A percentile compares a stretch with the other conserved stretches of the same genome.
phyloP scores from a whole-genome alignment of 2,797 vertebrate genomes.

The Cephalopachus bancanus region DNA sequence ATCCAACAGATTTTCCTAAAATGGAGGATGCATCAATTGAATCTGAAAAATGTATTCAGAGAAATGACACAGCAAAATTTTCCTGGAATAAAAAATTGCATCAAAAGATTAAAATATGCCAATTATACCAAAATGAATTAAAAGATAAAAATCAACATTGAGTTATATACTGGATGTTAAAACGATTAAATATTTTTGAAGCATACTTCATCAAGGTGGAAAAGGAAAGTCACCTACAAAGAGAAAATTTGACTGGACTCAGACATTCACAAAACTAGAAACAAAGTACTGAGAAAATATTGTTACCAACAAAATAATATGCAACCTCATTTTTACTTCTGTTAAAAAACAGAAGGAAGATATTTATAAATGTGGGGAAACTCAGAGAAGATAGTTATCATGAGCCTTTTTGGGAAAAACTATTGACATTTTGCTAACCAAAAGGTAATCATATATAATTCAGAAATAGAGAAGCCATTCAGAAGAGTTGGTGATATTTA shows the following conservation, averaged over 20 bases:
- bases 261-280: not conserved
- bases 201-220: not conserved
- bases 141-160: conserved; percentile 66
- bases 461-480: not conserved
- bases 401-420: not conserved
- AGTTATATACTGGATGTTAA: not conserved
- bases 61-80: conserved; percentile 55
- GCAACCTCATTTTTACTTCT: not conserved
- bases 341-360: not conserved
- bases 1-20: not conserved
- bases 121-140: conserved; percentile 66
- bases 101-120: conserved; percentile 44
- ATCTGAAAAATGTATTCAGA: conserved; percentile 57
- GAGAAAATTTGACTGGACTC: not conserved
- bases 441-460: not conserved
- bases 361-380: not conserved
- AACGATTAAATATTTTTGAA: conserved; percentile 48
- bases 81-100: conserved; percentile 34
- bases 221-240: not conserved
- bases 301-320: conserved; percentile 7
- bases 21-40: not conserved
- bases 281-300: not conserved
- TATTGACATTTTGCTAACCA: not conserved
- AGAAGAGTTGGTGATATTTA: not conserved
- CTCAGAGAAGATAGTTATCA: not conserved